Evolutionary conservation across 2,888 invertebrate species (phyloP).

Genomic region (Patella ulyssiponensis): DNA sequence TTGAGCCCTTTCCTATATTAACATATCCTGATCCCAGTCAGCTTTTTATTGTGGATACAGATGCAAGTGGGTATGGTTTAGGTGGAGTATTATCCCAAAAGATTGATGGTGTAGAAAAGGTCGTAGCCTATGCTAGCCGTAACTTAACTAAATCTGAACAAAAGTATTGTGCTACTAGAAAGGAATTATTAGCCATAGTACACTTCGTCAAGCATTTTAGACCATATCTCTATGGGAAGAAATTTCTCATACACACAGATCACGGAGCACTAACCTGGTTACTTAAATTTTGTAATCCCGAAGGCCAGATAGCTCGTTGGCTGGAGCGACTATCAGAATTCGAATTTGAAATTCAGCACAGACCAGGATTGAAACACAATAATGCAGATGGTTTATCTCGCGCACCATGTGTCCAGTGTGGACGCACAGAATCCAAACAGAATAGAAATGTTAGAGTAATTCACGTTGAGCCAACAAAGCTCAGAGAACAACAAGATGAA

Average conservation of each 20-base stretch:
- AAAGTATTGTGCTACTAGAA: conserved; percentile 38
- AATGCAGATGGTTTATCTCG: conserved; percentile 32
- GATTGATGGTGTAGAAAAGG: conserved; percentile 40
- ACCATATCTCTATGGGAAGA: conserved; percentile 41
- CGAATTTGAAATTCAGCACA: conserved; percentile 30
- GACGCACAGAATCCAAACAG: background rate
- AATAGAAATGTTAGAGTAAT: background rate
- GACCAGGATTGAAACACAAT: conserved; percentile 26
- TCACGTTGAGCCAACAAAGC: background rate
- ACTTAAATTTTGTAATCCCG: conserved; percentile 34
- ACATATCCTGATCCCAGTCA: conserved; percentile 29
- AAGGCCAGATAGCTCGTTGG: conserved; percentile 35
- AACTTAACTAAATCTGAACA: conserved; percentile 34
- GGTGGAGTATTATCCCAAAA: conserved; percentile 45
- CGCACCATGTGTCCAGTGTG: conserved; percentile 18
- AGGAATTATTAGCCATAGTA: conserved; percentile 40
- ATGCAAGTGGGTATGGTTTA: conserved; percentile 43
- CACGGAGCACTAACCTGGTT: conserved; percentile 44
- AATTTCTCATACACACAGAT: conserved; percentile 44
- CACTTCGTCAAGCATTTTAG: conserved; percentile 42
- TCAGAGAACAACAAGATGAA: background rate
- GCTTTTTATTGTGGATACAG: conserved; percentile 44
- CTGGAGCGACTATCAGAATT: conserved; percentile 26
- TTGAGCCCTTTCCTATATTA: conserved; percentile 29
- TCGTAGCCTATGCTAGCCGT: conserved; percentile 42